Evolutionary conservation across 2,113 vertebrate genomes (phyloP).

Genomic region (Coregonus clupeaformis): DNA sequence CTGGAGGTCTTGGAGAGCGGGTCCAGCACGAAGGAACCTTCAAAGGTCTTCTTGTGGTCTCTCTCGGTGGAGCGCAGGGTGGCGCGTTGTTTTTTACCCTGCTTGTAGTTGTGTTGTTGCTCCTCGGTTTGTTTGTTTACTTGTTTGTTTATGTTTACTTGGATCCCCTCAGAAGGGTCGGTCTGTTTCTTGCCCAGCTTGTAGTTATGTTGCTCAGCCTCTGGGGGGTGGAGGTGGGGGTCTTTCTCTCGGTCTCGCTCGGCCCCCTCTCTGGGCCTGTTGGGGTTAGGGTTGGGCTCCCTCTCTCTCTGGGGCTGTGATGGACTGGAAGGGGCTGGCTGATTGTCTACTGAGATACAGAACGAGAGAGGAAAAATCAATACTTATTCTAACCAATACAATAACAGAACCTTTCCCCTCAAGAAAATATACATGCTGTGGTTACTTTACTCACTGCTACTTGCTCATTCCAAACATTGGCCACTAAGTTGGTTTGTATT

Average conservation of each 20-base stretch:
- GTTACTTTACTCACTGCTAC: too few relatives aligned
- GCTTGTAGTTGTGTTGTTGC: constrained; percentile 81
- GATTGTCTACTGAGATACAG: neutral
- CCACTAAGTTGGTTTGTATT: too few relatives aligned
- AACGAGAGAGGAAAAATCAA: neutral
- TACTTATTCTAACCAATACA: too few relatives aligned
- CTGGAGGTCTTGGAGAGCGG: constrained; percentile 81
- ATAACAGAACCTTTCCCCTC: too few relatives aligned
- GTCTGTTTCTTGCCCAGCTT: constrained; percentile 87
- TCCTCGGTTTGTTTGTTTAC: too few relatives aligned
- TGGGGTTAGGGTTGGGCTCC: neutral
- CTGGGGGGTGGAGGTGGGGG: neutral
- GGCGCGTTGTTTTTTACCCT: constrained; percentile 86
- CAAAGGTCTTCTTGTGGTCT: constrained; percentile 90
- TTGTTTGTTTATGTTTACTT: too few relatives aligned
- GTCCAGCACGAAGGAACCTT: constrained; percentile 93
- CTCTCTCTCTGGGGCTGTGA: neutral
- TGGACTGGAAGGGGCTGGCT: neutral
- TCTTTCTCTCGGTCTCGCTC: too few relatives aligned
- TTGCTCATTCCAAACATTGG: too few relatives aligned
- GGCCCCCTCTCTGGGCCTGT: neutral
- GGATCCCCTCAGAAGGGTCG: too few relatives aligned
- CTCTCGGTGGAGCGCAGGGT: constrained; percentile 85
- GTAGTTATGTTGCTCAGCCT: constrained; percentile 74
- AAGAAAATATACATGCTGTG: too few relatives aligned